Base-by-base conservation (phyloP, 2,797 vertebrate genomes). In the Melanotaenia maccullochi region DNA sequence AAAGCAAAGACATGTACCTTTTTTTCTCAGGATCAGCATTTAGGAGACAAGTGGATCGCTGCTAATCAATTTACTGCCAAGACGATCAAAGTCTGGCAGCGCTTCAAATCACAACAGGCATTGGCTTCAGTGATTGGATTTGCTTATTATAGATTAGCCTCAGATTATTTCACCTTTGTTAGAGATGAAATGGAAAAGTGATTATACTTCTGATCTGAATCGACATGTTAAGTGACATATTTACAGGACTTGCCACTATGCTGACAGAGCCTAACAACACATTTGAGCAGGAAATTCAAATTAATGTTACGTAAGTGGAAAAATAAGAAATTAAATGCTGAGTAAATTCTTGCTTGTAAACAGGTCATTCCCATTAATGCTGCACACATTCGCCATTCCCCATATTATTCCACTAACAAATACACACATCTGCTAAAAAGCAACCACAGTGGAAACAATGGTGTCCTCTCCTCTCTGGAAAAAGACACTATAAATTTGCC, bases 1-100 rank as follows among this genome's bases (percentile, higher is more conserved):
- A 76, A 76, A 60, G 28, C n/a, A 35, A 60, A 83, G 65, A 70
- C 63, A 36, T 71, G 57, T 73, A 83, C 71, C 44, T 70, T 14
- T 85, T 85, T 86, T 65, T 13, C 73, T 65, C 71, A 70, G 62
- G 76, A 87, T 91, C 90, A 92, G 90, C 89, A 75, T 89, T 85
- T 85, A 79, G 24, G 68, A 72, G 76, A 83, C 65, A 73, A 72
- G 75, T 76, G 80, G 83, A 91, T 91, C 87, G 60, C 79, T 89
- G 69, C 88, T 89, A 88, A 92, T 92, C 88, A 90, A 91, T 92
- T 90, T 90, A 91, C 64, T 51, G 74, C 76, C 71, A 65, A 68
- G 71, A 71, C 54, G 61, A 82, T 89, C 87, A 84, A 84, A 89
- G 71, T 83, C 78, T 87, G 87, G 90, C 88, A 57, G 64, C 69